These are phyloP conservation scores for Halictus rubicundus DNA, from an alignment of 1,140 invertebrate genomes.

Conservation along the genomic window DNA sequence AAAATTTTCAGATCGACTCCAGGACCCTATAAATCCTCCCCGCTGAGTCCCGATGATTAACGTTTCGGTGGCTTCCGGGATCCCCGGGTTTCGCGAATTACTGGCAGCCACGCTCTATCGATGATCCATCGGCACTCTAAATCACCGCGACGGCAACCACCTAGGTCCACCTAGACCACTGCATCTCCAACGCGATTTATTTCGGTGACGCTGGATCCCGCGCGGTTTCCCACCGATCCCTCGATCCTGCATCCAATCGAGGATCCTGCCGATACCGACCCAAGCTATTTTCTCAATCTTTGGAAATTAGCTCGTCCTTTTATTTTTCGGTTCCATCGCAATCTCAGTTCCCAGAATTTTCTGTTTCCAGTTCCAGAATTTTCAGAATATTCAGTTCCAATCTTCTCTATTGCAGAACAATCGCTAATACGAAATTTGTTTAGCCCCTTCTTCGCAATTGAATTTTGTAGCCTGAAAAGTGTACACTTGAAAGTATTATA, in stretches of 20 bases:
- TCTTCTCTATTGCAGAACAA: too few relatives aligned
- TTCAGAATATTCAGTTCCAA: too few relatives aligned
- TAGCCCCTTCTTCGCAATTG: too few relatives aligned
- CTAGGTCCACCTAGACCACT: not conserved
- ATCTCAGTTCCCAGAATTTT: too few relatives aligned
- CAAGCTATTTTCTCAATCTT: too few relatives aligned
- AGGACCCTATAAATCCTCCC: conserved; percentile 15
- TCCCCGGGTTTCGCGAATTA: conserved; percentile 42
- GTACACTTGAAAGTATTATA: too few relatives aligned
- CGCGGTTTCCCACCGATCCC: conserved; percentile 8
- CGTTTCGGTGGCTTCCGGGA: conserved; percentile 21
- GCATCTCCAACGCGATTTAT: not conserved
- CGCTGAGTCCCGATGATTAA: conserved; percentile 51
- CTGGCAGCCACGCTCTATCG: conserved; percentile 35
- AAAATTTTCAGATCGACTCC: conserved; percentile 35
- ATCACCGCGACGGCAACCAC: conserved; percentile 38
- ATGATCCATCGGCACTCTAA: conserved; percentile 57
- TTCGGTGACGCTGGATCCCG: not conserved
- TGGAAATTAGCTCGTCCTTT: too few relatives aligned
- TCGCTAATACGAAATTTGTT: too few relatives aligned
- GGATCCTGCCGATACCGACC: too few relatives aligned
- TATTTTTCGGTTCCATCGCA: too few relatives aligned
- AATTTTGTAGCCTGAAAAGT: too few relatives aligned
- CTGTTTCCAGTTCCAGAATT: too few relatives aligned
- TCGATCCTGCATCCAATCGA: not conserved